These are phyloP conservation scores for Heterotilapia buettikoferi DNA, from an alignment of 2,113 vertebrate genomes.

Conservation along the genomic window DNA sequence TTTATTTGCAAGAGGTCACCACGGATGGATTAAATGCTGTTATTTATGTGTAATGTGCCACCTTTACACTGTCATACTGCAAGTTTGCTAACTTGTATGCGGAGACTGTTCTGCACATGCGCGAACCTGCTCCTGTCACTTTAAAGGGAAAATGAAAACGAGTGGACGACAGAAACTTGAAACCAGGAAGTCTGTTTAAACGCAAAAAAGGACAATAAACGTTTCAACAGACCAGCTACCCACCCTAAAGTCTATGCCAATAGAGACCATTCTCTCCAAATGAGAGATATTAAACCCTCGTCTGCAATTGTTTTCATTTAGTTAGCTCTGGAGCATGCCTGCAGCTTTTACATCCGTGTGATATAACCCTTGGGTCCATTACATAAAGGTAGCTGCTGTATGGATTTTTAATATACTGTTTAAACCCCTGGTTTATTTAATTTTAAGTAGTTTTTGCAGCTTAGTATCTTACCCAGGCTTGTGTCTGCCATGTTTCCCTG, in stretches of 20 bases:
- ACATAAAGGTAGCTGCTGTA: background rate
- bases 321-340: background rate
- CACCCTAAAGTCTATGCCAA: background rate
- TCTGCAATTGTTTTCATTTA: background rate
- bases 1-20: background rate
- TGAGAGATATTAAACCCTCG: background rate
- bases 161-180: background rate
- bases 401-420: background rate
- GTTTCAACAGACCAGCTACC: background rate
- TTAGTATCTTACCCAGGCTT: conserved; percentile 15
- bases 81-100: background rate
- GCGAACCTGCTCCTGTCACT: background rate
- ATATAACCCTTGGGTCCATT: background rate
- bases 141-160: conserved; percentile 25
- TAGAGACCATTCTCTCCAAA: background rate
- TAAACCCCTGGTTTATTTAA: background rate
- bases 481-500: conserved; percentile 24
- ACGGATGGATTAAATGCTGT: background rate
- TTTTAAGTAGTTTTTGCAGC: background rate
- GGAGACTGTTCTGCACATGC: background rate
- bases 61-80: background rate
- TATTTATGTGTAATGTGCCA: background rate
- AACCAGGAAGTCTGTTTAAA: conserved; percentile 26
- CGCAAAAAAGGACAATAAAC: background rate
- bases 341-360: background rate